Conservation (phyloP, 2,113 vertebrate species). For the Otis tarda region DNA sequence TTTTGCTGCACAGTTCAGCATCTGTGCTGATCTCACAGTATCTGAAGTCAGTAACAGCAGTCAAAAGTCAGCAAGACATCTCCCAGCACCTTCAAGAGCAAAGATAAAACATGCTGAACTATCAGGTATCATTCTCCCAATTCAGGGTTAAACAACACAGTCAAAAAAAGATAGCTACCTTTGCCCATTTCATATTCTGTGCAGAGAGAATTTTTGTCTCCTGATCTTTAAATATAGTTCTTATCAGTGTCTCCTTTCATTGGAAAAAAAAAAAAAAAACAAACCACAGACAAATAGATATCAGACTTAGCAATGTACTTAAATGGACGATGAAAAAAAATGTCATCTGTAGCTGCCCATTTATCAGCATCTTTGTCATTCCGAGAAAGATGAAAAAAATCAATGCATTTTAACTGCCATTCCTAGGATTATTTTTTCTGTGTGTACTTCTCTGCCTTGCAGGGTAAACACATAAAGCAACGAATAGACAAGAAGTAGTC, state of each 20-base stretch:
- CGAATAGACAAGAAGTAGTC: background rate
- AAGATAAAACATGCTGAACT: background rate
- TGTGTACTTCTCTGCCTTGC: background rate
- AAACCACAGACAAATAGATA: background rate
- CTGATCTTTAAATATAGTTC: background rate
- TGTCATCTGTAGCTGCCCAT: background rate
- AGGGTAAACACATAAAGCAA: background rate
- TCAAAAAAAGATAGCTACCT: background rate
- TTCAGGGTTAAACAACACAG: background rate
- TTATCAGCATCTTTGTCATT: background rate
- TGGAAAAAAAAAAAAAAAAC: background rate
- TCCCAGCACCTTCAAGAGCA: background rate
- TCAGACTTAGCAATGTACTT: background rate
- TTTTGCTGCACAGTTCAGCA: background rate
- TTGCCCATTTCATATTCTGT: background rate
- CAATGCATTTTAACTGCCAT: background rate
- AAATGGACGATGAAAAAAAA: background rate
- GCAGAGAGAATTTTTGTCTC: background rate
- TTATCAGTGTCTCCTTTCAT: background rate
- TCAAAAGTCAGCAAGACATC: background rate
- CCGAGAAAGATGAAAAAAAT: background rate
- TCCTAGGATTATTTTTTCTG: background rate
- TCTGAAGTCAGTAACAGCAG: background rate
- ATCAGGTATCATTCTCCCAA: fast-evolving
- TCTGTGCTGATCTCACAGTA: background rate